Evolutionary conservation across 2,797 vertebrate species (phyloP).

Genomic region (Chloroceryle inda): DNA sequence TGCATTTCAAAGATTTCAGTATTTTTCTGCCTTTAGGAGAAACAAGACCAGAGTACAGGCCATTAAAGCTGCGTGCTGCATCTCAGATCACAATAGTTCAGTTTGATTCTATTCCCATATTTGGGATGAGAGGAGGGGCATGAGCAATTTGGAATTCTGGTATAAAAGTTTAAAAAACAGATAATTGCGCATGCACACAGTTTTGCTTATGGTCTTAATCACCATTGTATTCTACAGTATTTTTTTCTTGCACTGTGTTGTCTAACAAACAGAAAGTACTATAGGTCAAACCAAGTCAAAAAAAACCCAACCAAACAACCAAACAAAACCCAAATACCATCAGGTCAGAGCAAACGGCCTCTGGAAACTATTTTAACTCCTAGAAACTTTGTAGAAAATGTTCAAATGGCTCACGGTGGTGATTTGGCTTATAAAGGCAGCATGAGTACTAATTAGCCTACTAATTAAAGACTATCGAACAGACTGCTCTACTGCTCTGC

Average conservation of each 20-base stretch:
- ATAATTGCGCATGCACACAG: not conserved
- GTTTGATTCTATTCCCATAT: not conserved
- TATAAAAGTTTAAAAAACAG: not conserved
- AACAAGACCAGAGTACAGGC: not conserved
- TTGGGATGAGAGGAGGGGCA: not conserved
- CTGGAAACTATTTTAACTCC: not conserved
- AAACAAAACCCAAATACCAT: too few species aligned
- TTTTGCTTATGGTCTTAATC: not conserved
- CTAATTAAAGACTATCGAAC: not conserved
- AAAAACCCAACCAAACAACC: not conserved
- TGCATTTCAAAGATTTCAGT: not conserved
- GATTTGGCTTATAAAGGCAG: not conserved
- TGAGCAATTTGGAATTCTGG: not conserved
- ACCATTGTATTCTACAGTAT: not conserved
- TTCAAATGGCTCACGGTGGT: not conserved
- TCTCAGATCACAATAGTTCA: not conserved
- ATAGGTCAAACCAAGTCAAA: not conserved
- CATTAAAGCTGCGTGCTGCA: not conserved
- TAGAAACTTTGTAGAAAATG: not conserved
- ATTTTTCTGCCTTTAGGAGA: not conserved
- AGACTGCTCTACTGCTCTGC: not conserved
- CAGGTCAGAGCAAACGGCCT: not conserved
- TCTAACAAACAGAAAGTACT: not conserved
- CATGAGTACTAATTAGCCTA: not conserved
- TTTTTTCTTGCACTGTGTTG: not conserved